Percentiles rank a stretch among this genome's conserved stretches.
Conservation (phyloP, 2,888 invertebrate species). For the Vandiemenella viatica region DNA sequence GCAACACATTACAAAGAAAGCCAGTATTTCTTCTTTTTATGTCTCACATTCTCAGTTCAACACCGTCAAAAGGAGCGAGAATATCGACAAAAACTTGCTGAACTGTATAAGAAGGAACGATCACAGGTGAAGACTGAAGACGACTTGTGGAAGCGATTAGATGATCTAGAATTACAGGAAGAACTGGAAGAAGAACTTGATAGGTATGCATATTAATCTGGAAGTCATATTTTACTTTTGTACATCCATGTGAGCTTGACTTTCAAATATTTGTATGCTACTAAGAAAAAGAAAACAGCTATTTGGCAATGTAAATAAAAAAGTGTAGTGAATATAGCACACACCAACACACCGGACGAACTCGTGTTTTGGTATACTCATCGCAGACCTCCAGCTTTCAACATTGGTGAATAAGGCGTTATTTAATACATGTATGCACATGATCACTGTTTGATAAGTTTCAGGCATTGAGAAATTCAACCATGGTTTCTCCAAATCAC, state of each 20-base stretch:
- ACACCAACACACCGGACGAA: too few relatives aligned
- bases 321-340: too few relatives aligned
- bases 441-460: too few relatives aligned
- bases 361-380: too few relatives aligned
- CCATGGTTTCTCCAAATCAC: too few relatives aligned
- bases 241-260: neutral
- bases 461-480: too few relatives aligned
- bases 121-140: slow-evolving; percentile 24
- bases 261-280: neutral
- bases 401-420: too few relatives aligned
- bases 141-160: slow-evolving; percentile 36
- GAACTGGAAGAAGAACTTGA: slow-evolving; percentile 36
- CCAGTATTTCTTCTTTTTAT: neutral
- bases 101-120: slow-evolving; percentile 29
- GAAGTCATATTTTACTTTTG: too few relatives aligned
- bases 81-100: slow-evolving; percentile 30
- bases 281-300: too few relatives aligned
- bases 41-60: slow-evolving; percentile 12
- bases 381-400: too few relatives aligned
- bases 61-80: slow-evolving; percentile 32
- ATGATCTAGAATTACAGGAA: slow-evolving; percentile 45
- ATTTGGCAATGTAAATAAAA: too few relatives aligned
- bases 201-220: slow-evolving; percentile 18
- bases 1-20: neutral
- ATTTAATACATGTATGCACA: too few relatives aligned